Evolutionary conservation across 2,113 vertebrate species (phyloP).

Genomic region (Hiodon tergisus): DNA sequence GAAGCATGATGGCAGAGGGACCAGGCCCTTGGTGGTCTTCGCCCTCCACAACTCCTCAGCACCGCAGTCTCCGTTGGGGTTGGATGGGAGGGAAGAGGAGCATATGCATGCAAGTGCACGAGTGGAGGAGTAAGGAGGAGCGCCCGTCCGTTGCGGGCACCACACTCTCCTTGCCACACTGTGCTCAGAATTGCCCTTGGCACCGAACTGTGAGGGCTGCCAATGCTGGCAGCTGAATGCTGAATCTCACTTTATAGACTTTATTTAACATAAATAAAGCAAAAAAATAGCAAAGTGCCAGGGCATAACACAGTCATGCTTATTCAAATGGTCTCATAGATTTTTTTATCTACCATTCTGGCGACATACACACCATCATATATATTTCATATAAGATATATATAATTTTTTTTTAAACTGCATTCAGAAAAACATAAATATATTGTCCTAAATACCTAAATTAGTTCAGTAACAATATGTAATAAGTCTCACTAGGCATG

Average conservation of each 20-base stretch:
- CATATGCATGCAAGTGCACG: constrained; percentile 27
- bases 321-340: not conserved
- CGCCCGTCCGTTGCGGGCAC: not conserved
- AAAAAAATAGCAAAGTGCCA: not conserved
- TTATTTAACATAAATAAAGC: not conserved
- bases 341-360: too few relatives aligned
- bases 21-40: constrained; percentile 32
- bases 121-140: constrained; percentile 21
- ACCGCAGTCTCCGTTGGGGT: constrained; percentile 17
- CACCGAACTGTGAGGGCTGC: too few relatives aligned
- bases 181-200: too few relatives aligned
- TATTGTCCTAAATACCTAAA: too few relatives aligned
- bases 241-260: not conserved
- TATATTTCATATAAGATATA: too few relatives aligned
- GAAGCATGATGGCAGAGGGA: constrained; percentile 43
- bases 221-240: not conserved
- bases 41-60: constrained; percentile 19
- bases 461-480: too few relatives aligned
- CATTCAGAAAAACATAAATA: too few relatives aligned
- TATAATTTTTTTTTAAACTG: too few relatives aligned
- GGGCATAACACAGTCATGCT: too few relatives aligned
- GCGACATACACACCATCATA: too few relatives aligned
- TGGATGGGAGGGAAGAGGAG: constrained; percentile 24
- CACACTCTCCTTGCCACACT: not conserved
- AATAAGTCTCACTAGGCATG: too few relatives aligned